Percentiles rank a stretch among this genome's conserved stretches.
Conservation (phyloP, 2,797 vertebrate genomes). For the Adelosebastes latens region DNA sequence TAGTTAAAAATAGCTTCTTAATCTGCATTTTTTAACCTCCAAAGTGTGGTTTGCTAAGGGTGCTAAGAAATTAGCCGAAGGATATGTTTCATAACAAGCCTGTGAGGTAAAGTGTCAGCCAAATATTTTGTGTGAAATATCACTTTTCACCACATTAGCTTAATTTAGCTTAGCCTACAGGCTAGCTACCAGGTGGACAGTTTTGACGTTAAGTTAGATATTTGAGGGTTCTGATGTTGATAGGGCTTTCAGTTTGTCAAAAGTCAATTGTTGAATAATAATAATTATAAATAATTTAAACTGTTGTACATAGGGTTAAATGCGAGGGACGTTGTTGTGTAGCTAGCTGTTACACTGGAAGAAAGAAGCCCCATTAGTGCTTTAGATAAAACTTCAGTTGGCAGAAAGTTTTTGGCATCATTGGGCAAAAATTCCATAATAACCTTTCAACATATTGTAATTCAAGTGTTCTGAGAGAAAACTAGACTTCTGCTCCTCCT, state of each 20-base stretch:
- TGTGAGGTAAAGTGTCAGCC: slow-evolving; percentile 16
- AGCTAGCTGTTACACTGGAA: not conserved
- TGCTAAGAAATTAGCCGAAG: slow-evolving; percentile 37
- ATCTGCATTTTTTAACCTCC: not conserved
- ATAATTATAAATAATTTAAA: not conserved
- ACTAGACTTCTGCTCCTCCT: no score
- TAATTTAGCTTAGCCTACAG: slow-evolving; percentile 41
- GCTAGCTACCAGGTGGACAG: slow-evolving; percentile 11
- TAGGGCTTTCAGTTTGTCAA: not conserved
- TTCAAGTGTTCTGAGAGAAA: no score
- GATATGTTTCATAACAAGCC: slow-evolving; percentile 35
- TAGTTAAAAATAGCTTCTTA: slow-evolving; percentile 1
- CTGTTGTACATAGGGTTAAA: not conserved
- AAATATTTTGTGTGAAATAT: slow-evolving; percentile 27
- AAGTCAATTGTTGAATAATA: not conserved
- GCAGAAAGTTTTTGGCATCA: no score
- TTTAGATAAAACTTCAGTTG: slow-evolving; percentile 2
- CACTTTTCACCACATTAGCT: slow-evolving; percentile 42
- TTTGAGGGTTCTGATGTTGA: not conserved
- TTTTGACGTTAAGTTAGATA: not conserved
- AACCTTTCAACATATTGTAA: no score
- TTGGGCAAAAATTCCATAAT: no score
- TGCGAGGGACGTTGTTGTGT: fast-evolving
- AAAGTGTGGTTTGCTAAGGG: not conserved
- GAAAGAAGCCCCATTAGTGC: not conserved